A percentile compares a stretch with the other conserved stretches of the same genome.
Conservation (phyloP, 2,888 invertebrate genomes). For the Chloromyia formosa region DNA sequence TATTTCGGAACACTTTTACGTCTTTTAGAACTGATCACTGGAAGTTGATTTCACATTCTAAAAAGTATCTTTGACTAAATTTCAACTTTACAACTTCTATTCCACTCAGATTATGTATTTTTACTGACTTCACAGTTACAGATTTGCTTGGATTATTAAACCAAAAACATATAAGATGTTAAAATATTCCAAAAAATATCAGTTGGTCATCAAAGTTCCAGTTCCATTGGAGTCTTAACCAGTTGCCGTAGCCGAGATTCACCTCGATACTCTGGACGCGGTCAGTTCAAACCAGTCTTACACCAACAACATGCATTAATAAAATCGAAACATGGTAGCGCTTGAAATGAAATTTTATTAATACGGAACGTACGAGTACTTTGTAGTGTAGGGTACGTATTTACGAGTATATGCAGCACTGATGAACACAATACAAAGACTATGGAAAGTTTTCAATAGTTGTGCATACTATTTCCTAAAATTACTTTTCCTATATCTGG, state of each 20-base stretch:
- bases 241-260: not conserved
- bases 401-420: too few relatives aligned
- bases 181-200: conserved; percentile 13
- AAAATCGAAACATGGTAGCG: conserved; percentile 10
- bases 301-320: not conserved
- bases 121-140: conserved; percentile 6
- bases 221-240: not conserved
- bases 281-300: conserved; percentile 38
- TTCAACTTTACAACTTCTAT: not conserved
- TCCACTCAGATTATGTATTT: not conserved
- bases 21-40: too few relatives aligned
- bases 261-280: conserved; percentile 27
- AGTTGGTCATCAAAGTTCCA: not conserved
- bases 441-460: too few relatives aligned
- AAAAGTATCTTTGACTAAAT: too few relatives aligned
- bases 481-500: too few relatives aligned
- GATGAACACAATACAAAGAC: too few relatives aligned
- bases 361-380: not conserved
- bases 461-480: too few relatives aligned
- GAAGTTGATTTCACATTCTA: too few relatives aligned
- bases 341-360: conserved; percentile 13
- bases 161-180: not conserved
- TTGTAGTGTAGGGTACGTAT: not conserved
- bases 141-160: not conserved
- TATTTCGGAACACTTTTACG: too few relatives aligned